A percentile compares a stretch with the other conserved stretches of the same genome.
phyloP scores from a whole-genome alignment of 1,140 invertebrate species.

The Telenomus remus region DNA sequence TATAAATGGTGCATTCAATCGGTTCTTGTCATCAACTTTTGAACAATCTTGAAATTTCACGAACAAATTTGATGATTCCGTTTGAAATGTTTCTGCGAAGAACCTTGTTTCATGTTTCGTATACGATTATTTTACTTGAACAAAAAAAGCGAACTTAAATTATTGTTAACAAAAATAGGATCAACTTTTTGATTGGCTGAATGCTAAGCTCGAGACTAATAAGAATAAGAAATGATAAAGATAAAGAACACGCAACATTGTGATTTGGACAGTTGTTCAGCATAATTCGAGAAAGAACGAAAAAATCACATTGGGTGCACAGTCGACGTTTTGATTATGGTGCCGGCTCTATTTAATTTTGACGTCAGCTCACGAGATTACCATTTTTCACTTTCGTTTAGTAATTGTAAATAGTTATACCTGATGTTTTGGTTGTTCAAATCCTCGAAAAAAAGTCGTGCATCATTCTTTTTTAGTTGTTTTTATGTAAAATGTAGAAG shows the following conservation, averaged over 20 bases:
- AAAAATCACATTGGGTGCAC: constrained; percentile 32
- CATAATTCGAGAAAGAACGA: constrained; percentile 25
- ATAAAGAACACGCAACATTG: constrained; percentile 38
- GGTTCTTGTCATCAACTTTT: too few species aligned
- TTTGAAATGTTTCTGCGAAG: too few species aligned
- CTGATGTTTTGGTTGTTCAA: constrained; percentile 41
- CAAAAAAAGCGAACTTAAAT: too few species aligned
- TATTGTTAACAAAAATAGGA: too few species aligned
- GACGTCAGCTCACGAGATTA: constrained; percentile 50
- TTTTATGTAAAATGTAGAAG: constrained; percentile 55
- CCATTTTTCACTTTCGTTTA: constrained; percentile 31
- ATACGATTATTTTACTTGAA: too few species aligned
- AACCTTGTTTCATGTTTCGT: too few species aligned
- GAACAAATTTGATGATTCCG: too few species aligned
- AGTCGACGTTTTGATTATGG: constrained; percentile 38
- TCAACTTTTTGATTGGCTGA: constrained; percentile 22
- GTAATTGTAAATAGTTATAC: constrained; percentile 56
- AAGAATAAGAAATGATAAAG: constrained; percentile 5
- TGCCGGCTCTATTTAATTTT: constrained; percentile 54
- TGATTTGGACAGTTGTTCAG: constrained; percentile 31
- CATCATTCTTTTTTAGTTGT: constrained; percentile 50
- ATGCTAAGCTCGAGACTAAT: constrained; percentile 27
- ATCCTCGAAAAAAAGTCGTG: constrained; percentile 32
- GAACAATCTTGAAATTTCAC: too few species aligned
- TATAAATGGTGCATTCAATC: too few species aligned